Conservation (phyloP, 2,888 invertebrate genomes). For the Mechanitis messenoides region DNA sequence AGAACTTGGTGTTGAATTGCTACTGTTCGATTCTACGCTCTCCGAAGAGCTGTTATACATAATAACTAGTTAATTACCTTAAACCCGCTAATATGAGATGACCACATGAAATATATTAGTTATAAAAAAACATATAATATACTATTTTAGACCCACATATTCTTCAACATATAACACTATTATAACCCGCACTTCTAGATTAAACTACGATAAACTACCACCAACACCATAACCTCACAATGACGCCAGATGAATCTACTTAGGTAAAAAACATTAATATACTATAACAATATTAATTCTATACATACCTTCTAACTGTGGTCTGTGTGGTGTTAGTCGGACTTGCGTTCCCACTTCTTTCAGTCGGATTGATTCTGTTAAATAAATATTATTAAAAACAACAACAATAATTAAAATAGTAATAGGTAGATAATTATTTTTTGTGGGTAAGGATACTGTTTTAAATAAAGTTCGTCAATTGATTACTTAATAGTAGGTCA, state of each 20-base stretch:
- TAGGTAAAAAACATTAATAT: background rate
- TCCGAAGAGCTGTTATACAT: conserved; percentile 52
- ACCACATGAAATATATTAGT: no score
- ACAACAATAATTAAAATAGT: background rate
- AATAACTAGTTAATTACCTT: conserved; percentile 16
- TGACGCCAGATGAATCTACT: background rate
- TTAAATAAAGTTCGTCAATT: background rate
- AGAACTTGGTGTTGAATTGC: conserved; percentile 63
- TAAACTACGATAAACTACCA: no score
- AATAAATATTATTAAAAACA: background rate
- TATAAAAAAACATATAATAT: no score
- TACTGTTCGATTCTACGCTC: conserved; percentile 66
- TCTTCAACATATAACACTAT: no score
- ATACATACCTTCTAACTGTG: conserved; percentile 21
- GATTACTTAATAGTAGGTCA: no score
- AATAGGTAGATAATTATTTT: no score
- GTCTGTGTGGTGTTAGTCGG: conserved; percentile 24
- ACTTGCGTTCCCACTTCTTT: conserved; percentile 10
- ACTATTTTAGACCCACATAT: no score
- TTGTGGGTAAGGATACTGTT: no score
- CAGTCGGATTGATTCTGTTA: conserved; percentile 9
- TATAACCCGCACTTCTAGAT: no score
- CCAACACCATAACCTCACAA: background rate
- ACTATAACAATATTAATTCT: background rate
- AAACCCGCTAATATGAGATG: conserved; percentile 4